phyloP scores from a whole-genome alignment of 2,113 vertebrate species.

The Paramisgurnus dabryanus region DNA sequence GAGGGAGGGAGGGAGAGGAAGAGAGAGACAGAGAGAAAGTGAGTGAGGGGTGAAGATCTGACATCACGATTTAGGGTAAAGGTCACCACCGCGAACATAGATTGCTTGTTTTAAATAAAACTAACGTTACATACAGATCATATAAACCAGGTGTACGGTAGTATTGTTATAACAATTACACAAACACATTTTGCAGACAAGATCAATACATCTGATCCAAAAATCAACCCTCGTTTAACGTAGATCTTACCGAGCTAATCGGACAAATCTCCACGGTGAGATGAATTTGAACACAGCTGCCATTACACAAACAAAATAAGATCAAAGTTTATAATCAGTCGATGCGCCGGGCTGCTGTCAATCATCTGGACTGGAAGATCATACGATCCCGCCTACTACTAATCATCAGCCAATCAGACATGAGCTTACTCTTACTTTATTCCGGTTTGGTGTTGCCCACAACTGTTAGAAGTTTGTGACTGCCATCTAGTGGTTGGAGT shows the following conservation, averaged over 20 bases:
- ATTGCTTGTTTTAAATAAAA: neutral
- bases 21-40: neutral
- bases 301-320: conserved; percentile 26
- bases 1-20: no score
- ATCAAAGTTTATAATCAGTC: conserved; percentile 5
- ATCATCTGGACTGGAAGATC: neutral
- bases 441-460: no score
- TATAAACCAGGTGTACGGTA: neutral
- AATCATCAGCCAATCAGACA: conserved; percentile 13
- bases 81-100: neutral
- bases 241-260: conserved; percentile 38
- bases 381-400: neutral
- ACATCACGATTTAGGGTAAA: neutral
- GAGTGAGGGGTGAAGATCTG: neutral
- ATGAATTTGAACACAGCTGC: conserved; percentile 29
- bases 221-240: neutral
- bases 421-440: neutral
- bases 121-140: no score
- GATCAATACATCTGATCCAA: neutral
- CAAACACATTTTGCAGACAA: neutral
- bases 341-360: neutral
- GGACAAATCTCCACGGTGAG: conserved; percentile 38
- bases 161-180: neutral
- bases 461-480: neutral
- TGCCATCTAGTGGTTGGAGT: neutral